Base-by-base conservation (phyloP, 2,888 invertebrate species). In the Syrphus vitripennis region DNA sequence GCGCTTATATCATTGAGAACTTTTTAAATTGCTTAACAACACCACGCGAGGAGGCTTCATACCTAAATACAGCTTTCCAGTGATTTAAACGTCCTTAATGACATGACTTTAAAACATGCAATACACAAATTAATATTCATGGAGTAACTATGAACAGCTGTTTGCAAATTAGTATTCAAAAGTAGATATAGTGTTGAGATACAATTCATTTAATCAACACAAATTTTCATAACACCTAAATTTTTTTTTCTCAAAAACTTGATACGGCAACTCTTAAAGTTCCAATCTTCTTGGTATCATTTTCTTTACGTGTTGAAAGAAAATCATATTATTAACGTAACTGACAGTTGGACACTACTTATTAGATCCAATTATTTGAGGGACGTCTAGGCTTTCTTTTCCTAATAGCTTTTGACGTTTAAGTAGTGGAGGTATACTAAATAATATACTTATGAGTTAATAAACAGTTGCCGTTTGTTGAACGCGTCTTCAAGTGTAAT, bases 281-380 rank as follows among this genome's bases (percentile, higher is more conserved):
- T 5, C 3, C 14, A 24, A n/a, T 1, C 7, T n/a, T n/a, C n/a
- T 21, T 42, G 40, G 61, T 26, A 42, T 29, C 50, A 14, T 7
- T 14, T 19, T 21, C 16, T 26, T 55, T 24, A 63, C 70, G 50
- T 72, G 70, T 67, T 57, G 55, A 21, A 34, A 37, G 70, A 26
- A 55, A 71, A 76, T 71, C 40, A 71, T 37, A 53, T 50, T 59
- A 57, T 42, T 67, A 80, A 61, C 67, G 75, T 79, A 50, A 69
- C 75, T 72, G 84, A 67, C 71, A 67, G 50, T 59, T 72, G 76
- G 55, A 59, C 70, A 76, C 55, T 76, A 61, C 24, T 67, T 72
- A 76, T 55, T 50, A 65, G 57, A 70, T 31, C 63, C 57, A 61
- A 83, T 72, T 71, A 67, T 50, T 83, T 55, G 12, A 42, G 24